A percentile compares a stretch with the other conserved stretches of the same genome.
phyloP scores from a whole-genome alignment of 2,888 invertebrate genomes.

The Osedax frankpressi region DNA sequence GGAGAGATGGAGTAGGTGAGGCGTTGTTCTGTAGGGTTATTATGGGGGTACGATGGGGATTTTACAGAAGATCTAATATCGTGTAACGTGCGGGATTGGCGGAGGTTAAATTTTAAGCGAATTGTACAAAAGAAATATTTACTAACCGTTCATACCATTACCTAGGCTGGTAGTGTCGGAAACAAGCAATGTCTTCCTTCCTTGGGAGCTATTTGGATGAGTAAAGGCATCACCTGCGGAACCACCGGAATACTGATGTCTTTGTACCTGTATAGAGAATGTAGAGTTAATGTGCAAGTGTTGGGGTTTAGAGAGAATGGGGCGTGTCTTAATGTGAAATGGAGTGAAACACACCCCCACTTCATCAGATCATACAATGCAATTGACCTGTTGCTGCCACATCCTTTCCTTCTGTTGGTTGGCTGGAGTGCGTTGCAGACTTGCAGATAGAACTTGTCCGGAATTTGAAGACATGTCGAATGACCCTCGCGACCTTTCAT shows the following conservation, averaged over 20 bases:
- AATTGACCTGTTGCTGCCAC: neutral
- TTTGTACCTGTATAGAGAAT: neutral
- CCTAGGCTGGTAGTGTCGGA: neutral
- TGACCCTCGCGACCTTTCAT: neutral
- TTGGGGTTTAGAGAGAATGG: no score
- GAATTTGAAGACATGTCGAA: neutral
- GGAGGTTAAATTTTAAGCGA: no score
- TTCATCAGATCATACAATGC: no score
- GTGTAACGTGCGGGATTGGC: no score
- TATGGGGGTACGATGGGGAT: neutral
- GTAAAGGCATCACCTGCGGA: neutral
- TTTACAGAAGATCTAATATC: neutral
- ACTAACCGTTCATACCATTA: neutral
- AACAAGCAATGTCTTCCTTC: neutral
- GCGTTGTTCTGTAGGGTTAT: neutral
- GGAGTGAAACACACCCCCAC: no score
- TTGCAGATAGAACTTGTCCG: neutral
- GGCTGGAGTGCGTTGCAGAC: neutral
- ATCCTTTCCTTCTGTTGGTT: neutral
- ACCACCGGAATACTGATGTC: neutral
- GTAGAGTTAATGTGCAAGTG: no score
- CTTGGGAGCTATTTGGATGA: neutral
- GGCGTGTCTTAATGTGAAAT: no score
- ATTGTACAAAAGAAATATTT: no score
- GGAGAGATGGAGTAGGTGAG: neutral